Base-by-base conservation (phyloP, 2,888 invertebrate species). In the Sialis fuliginosa region DNA sequence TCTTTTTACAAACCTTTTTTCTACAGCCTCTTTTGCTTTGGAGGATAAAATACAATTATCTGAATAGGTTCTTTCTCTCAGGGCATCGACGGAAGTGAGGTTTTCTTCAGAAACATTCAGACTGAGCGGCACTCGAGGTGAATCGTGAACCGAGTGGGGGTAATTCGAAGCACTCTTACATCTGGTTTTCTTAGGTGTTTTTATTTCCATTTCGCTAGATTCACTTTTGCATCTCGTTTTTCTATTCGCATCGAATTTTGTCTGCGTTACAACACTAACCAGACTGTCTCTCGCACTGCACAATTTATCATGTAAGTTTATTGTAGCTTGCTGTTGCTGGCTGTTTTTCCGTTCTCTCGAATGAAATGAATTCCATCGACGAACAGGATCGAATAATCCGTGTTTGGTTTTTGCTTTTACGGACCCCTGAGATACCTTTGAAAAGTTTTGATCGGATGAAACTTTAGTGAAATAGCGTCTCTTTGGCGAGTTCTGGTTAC, bases 291-390 rank as follows among this genome's bases (percentile, higher is more conserved):
- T 13, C 13, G 45, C 35, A n/a, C 22, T 45, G 22, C 35, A n/a
- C 6, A 45, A 22, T 35, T 45, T 45, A n/a, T 35, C 13, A n/a
- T 45, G 45, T 13, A 45, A 45, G 31, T 13, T 45, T 13, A 35
- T 30, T 13, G 37, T 37, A 9, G 45, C 13, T 13, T 22, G 31
- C 22, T 42, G 42, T 22, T 42, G 13, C 22, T 22, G 22, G 10
- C 32, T 34, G 37, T 45, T 45, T 53, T 54, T 53, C 31, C 52
- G 52, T 34, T 52, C 52, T 22, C 52, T 51, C 9, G 54, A 49
- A 52, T 53, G 53, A 46, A 54, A 54, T 43, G 54, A 53, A 50
- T 54, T 52, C 52, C 55, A 54, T 44, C 54, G 52, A 37, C 52
- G 46, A 44, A 48, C 48, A 37, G 49, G 45, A 35, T 45, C 45